phyloP scores from a whole-genome alignment of 2,797 vertebrate species.

The Sebastes reedi region DNA sequence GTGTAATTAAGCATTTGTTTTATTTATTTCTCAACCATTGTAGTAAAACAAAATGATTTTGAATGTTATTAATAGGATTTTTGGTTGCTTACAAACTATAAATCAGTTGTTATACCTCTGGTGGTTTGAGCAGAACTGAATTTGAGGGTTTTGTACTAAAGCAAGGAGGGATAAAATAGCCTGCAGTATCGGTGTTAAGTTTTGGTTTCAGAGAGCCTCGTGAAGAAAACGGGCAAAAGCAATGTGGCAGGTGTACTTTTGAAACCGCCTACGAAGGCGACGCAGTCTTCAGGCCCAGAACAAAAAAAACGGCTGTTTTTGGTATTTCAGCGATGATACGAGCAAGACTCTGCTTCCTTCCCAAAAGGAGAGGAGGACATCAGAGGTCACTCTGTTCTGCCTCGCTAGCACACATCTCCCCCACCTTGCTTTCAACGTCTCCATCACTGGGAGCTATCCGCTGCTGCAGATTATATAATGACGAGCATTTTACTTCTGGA shows the following conservation, averaged over 20 bases:
- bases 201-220: constrained; percentile 49
- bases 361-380: constrained; percentile 64
- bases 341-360: constrained; percentile 63
- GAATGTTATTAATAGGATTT: constrained; percentile 7
- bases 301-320: constrained; percentile 51
- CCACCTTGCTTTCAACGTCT: constrained; percentile 72
- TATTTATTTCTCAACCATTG: constrained; percentile 2
- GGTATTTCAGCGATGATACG: constrained; percentile 62
- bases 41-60: not conserved
- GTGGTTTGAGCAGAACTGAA: constrained; percentile 15
- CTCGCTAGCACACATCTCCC: constrained; percentile 63
- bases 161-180: constrained; percentile 41
- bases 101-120: not conserved
- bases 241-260: constrained; percentile 61
- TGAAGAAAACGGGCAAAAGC: constrained; percentile 40
- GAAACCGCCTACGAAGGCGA: constrained; percentile 63
- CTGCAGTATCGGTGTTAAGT: constrained; percentile 38
- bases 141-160: constrained; percentile 32
- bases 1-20: constrained; percentile 20
- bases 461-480: constrained; percentile 82
- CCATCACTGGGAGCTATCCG: constrained; percentile 74
- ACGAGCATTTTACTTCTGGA: constrained; percentile 75
- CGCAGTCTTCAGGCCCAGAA: constrained; percentile 50
- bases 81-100: not conserved
- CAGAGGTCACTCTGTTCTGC: constrained; percentile 70